These are phyloP conservation scores for Coenonympha arcania DNA, from an alignment of 2,888 invertebrate genomes.

Conservation along the genomic window DNA sequence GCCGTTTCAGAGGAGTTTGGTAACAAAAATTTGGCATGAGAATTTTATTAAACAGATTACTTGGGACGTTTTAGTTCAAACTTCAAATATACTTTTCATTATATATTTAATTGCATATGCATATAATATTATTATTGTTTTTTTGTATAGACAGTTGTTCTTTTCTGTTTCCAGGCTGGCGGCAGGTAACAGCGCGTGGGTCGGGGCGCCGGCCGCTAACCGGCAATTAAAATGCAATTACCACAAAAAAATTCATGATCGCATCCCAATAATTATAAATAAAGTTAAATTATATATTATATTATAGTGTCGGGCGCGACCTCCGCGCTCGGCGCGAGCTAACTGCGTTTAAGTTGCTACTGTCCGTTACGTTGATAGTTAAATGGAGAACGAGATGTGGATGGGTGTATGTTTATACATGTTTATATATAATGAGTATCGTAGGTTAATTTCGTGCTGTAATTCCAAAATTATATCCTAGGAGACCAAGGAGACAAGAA, in stretches of 20 bases:
- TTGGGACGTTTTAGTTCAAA: too few relatives aligned
- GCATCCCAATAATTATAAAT: conserved; percentile 53
- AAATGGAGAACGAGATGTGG: conserved; percentile 47
- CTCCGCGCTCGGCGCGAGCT: conserved; percentile 42
- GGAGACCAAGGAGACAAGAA: neutral
- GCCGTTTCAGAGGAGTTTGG: too few relatives aligned
- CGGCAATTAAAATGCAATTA: conserved; percentile 57
- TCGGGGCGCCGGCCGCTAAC: conserved; percentile 46
- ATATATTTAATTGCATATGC: too few relatives aligned
- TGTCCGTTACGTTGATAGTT: conserved; percentile 51
- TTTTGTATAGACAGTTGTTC: neutral
- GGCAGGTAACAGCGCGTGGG: conserved; percentile 39
- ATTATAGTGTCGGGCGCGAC: conserved; percentile 29
- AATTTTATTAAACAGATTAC: too few relatives aligned
- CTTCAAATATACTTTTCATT: too few relatives aligned
- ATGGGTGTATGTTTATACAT: conserved; percentile 69
- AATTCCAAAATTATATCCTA: conserved; percentile 40
- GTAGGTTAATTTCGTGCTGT: conserved; percentile 72
- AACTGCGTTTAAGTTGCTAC: conserved; percentile 60
- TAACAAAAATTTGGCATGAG: too few relatives aligned
- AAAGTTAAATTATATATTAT: conserved; percentile 33
- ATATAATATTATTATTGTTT: neutral
- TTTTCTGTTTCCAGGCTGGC: conserved; percentile 42
- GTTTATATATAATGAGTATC: conserved; percentile 71
- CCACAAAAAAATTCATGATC: conserved; percentile 57